Evolutionary conservation across 2,888 invertebrate genomes (phyloP).

Genomic region (Bombylius major): DNA sequence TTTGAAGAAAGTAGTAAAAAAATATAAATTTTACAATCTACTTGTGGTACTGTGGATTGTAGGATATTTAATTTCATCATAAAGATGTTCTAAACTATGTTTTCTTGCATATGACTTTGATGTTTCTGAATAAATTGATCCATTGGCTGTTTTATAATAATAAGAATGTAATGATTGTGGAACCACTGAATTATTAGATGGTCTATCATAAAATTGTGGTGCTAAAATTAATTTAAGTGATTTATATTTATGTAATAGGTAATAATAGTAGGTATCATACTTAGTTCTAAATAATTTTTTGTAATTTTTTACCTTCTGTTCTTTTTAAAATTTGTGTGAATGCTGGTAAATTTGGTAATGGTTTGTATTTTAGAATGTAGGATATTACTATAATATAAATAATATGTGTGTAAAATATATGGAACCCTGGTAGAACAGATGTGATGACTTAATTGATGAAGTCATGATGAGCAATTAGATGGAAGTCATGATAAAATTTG

Average conservation of each 20-base stretch:
- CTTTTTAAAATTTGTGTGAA: constrained; percentile 25
- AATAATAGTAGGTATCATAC: background rate
- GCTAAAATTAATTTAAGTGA: constrained; percentile 4
- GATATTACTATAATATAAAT: no score
- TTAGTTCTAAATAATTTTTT: background rate
- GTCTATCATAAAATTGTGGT: constrained; percentile 34
- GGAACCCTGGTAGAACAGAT: no score
- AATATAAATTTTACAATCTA: background rate
- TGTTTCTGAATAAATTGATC: constrained; percentile 28
- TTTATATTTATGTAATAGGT: background rate
- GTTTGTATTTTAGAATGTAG: no score
- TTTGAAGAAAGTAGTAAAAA: background rate
- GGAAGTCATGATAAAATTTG: no score
- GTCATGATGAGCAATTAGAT: no score
- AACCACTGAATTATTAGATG: constrained; percentile 28
- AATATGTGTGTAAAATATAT: no score
- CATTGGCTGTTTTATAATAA: constrained; percentile 22
- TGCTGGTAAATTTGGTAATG: constrained; percentile 29
- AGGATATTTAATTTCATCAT: constrained; percentile 33
- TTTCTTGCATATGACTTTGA: constrained; percentile 30
- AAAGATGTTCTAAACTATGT: constrained; percentile 32
- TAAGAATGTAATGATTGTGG: constrained; percentile 18
- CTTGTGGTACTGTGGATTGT: constrained; percentile 8
- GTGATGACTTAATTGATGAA: no score
- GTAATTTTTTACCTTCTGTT: constrained; percentile 25